A percentile compares a stretch with the other conserved stretches of the same genome.
Conservation (phyloP, 2,797 vertebrate species). For the Chelon auratus region DNA sequence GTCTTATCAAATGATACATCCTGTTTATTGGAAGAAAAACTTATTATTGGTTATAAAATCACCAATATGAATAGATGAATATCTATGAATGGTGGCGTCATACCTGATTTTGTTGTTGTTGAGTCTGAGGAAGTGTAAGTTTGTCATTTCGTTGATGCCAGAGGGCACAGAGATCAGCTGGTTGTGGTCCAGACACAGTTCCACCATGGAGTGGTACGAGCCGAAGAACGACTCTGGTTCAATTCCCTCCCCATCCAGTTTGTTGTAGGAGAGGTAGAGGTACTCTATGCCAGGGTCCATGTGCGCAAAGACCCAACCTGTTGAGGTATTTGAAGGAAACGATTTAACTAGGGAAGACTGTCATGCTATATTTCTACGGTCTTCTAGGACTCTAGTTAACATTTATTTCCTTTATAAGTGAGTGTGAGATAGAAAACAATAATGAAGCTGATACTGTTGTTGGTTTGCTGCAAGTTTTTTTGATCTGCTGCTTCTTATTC, state of each 20-base stretch:
- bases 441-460: too few species aligned
- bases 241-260: slow-evolving; percentile 87
- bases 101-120: slow-evolving; percentile 97
- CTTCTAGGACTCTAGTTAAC: too few species aligned
- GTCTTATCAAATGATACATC: background rate
- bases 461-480: too few species aligned
- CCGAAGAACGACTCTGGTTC: slow-evolving; percentile 95
- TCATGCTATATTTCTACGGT: too few species aligned
- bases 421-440: too few species aligned
- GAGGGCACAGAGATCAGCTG: slow-evolving; percentile 88
- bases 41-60: too few species aligned
- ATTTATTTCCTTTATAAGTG: too few species aligned
- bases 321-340: background rate
- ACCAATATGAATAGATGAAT: background rate
- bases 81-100: background rate
- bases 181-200: slow-evolving; percentile 96
- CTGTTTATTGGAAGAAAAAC: background rate
- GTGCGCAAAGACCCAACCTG: slow-evolving; percentile 95
- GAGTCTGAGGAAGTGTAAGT: slow-evolving; percentile 91
- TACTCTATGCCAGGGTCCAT: slow-evolving; percentile 96
- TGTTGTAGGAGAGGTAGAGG: slow-evolving; percentile 96
- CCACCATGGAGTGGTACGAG: slow-evolving; percentile 89
- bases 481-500: too few species aligned
- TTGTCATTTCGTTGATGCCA: slow-evolving; percentile 93
- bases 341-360: too few species aligned